Evolutionary conservation across 2,888 invertebrate genomes (phyloP).

Genomic region (Drosophila parthenogenetica): DNA sequence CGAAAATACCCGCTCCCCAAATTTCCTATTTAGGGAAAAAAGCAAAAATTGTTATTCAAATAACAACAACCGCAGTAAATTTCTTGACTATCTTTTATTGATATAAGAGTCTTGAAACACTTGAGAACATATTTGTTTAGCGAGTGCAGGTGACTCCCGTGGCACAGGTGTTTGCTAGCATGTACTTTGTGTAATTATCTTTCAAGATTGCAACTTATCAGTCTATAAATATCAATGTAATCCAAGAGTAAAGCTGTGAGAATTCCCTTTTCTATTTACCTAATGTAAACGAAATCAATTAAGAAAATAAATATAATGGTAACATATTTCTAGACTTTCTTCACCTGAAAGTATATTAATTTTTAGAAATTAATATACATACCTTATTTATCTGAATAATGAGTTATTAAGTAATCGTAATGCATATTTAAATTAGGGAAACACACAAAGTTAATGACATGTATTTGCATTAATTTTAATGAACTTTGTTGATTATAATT

Average conservation of each 20-base stretch:
- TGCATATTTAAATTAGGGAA: too few species aligned
- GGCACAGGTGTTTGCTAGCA: not conserved
- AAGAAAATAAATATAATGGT: too few species aligned
- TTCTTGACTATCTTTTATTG: slow-evolving; percentile 19
- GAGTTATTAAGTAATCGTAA: too few species aligned
- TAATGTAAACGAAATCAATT: too few species aligned
- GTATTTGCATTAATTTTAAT: not conserved
- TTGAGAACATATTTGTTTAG: slow-evolving; percentile 42
- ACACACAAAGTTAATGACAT: not conserved
- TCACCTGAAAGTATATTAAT: too few species aligned
- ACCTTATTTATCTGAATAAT: too few species aligned
- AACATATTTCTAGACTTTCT: too few species aligned
- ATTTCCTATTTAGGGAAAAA: not conserved
- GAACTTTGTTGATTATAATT: not conserved
- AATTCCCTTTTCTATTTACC: not conserved
- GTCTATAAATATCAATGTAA: not conserved
- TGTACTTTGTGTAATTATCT: slow-evolving; percentile 7
- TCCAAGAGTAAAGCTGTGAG: not conserved
- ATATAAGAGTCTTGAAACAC: slow-evolving; percentile 29
- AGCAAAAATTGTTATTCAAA: slow-evolving; percentile 1
- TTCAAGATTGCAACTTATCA: slow-evolving; percentile 4
- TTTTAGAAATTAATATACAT: too few species aligned
- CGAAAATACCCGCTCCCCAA: not conserved
- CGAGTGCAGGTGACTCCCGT: slow-evolving; percentile 17
- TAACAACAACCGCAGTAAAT: slow-evolving; percentile 13